phyloP scores from a whole-genome alignment of 2,888 invertebrate species.

The Poecilus cupreus region DNA sequence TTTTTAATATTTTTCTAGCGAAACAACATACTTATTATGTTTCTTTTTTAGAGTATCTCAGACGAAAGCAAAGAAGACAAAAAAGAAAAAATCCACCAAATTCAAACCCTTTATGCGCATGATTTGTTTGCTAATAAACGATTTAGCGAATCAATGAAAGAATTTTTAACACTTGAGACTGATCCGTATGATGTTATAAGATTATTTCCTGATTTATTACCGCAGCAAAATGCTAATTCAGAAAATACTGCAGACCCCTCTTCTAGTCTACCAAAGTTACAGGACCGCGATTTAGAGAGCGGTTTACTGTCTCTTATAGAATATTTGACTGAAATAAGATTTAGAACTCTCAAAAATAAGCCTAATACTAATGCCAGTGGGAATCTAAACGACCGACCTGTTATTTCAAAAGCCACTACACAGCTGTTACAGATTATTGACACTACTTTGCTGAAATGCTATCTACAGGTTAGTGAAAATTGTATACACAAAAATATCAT shows the following conservation, averaged over 20 bases:
- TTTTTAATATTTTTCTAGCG: no score
- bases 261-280: constrained; percentile 77
- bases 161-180: constrained; percentile 91
- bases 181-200: constrained; percentile 97
- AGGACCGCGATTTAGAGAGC: constrained; percentile 89
- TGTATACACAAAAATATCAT: neutral
- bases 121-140: constrained; percentile 92
- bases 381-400: constrained; percentile 71
- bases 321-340: constrained; percentile 88
- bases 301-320: constrained; percentile 92
- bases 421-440: constrained; percentile 94
- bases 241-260: constrained; percentile 69
- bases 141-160: constrained; percentile 92
- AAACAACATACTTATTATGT: neutral
- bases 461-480: constrained; percentile 81
- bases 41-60: constrained; percentile 82
- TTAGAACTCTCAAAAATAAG: constrained; percentile 73
- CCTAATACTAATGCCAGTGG: constrained; percentile 69
- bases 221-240: constrained; percentile 72
- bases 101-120: constrained; percentile 92
- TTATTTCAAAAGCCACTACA: constrained; percentile 75
- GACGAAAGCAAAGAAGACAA: constrained; percentile 89
- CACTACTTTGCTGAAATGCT: constrained; percentile 97
- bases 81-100: constrained; percentile 86
- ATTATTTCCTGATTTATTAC: constrained; percentile 90